phyloP scores from a whole-genome alignment of 1,140 invertebrate species.

The Eueides isabella region DNA sequence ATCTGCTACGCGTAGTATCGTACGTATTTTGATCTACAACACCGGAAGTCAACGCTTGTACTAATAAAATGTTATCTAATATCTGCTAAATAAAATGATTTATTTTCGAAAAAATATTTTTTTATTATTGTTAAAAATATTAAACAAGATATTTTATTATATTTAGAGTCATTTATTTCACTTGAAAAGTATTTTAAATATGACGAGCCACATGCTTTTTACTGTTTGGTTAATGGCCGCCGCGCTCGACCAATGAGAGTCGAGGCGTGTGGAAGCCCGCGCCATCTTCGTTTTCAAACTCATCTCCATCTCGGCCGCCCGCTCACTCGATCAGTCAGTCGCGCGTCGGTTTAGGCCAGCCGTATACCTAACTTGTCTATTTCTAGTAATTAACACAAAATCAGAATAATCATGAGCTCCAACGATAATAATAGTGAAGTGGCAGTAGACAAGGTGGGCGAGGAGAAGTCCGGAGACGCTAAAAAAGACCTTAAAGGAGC shows the following conservation, averaged over 20 bases:
- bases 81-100: background rate
- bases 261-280: conserved; percentile 86
- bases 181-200: background rate
- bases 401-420: conserved; percentile 89
- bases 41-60: conserved; percentile 18
- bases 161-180: background rate
- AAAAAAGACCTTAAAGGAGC: conserved; percentile 93
- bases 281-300: conserved; percentile 93
- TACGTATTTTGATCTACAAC: conserved; percentile 8
- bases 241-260: conserved; percentile 82
- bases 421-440: conserved; percentile 92
- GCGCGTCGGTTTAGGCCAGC: conserved; percentile 83
- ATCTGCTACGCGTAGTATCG: conserved; percentile 12
- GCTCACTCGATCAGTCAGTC: conserved; percentile 83
- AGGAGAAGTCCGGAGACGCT: conserved; percentile 87
- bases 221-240: conserved; percentile 63
- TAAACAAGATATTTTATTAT: conserved; percentile 2
- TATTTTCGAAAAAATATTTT: background rate
- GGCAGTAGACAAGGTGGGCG: conserved; percentile 91
- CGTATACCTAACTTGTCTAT: conserved; percentile 77
- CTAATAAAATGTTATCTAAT: background rate
- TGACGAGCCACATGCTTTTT: conserved; percentile 56
- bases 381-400: conserved; percentile 79
- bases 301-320: conserved; percentile 79
- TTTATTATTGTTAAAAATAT: background rate